Evolutionary conservation across 1,140 invertebrate genomes (phyloP), one percentile per base, ranked within the genome.

Genomic region (Phenacoccus solenopsis): DNA sequence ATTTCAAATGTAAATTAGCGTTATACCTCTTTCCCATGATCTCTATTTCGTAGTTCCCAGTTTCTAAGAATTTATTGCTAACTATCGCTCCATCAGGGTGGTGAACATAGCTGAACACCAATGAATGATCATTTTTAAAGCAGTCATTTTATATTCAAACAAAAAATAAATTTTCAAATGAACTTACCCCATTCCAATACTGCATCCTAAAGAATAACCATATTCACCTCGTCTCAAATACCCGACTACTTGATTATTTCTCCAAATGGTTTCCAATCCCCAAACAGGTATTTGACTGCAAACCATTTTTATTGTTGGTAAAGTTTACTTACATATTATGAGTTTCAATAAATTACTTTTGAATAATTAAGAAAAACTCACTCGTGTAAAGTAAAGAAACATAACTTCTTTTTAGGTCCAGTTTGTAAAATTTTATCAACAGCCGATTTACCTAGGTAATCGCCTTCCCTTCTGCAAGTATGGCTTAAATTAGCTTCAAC

Each of bases 241-340:
- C 49, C 92, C 92, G 27, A 92, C 89, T 0, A 86, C 79, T 74
- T 84, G 78, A 0, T 85, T 86, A 78, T 95, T 85, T 75, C 91
- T 85, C 77, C 86, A 91, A 75, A 96, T 88, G 0, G 86, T 86
- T 82, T 96, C 93, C 71, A 91, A 80, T 4, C 92, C 91, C 82
- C 88, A 90, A 22, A 96, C 75, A 20, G 90, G 85, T 16, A 89
- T 79, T 78, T 86, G 78, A 10, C 83, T 85, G 67, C 74, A 79
- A 73, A 28, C 72, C 2, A 70, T 59, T 69, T n/a, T 7, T 21
- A n/a, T 57, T 57, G 16, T 1, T 27, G 12, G 21, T 16, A 24
- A 22, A 9, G 22, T 4, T 25, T 5, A 38, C 32, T 9, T 9
- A 38, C 32, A 38, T 38, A n/a, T n/a, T 38, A 10, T 38, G 9